Percentiles rank a stretch among this genome's conserved stretches.
Evolutionary conservation across 1,140 invertebrate genomes (phyloP).

Genomic region (Platyura marginata): DNA sequence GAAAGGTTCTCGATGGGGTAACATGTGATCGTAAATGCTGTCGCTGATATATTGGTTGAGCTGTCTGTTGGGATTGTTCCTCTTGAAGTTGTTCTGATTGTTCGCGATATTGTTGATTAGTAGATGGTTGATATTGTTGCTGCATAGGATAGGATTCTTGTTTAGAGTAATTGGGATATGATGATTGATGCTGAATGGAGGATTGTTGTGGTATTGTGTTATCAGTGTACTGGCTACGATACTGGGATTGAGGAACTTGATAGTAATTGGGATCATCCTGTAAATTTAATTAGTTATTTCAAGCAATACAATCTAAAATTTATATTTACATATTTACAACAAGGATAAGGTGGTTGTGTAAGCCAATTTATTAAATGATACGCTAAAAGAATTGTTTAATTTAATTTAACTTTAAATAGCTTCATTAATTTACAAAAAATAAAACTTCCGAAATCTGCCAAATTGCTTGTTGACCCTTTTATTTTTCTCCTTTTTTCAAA

Average conservation of each 20-base stretch:
- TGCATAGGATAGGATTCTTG: conserved; percentile 15
- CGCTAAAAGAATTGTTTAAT: too few relatives aligned
- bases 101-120: conserved; percentile 10
- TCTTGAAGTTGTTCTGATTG: neutral
- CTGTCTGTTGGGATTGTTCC: neutral
- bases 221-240: neutral
- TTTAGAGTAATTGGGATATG: conserved; percentile 9
- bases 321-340: too few relatives aligned
- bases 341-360: too few relatives aligned
- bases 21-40: neutral
- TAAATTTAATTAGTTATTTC: too few relatives aligned
- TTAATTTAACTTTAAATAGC: too few relatives aligned
- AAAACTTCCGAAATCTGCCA: too few relatives aligned
- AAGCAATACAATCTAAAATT: too few relatives aligned
- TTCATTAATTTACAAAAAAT: too few relatives aligned
- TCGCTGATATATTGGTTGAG: neutral
- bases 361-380: too few relatives aligned
- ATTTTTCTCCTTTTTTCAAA: too few relatives aligned
- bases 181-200: neutral
- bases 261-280: neutral
- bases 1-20: neutral
- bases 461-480: too few relatives aligned
- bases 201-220: neutral
- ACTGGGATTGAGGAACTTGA: neutral
- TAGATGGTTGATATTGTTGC: conserved; percentile 10